These are phyloP conservation scores for Cynopterus sphinx DNA, from an alignment of 2,797 vertebrate species.

Conservation along the genomic window DNA sequence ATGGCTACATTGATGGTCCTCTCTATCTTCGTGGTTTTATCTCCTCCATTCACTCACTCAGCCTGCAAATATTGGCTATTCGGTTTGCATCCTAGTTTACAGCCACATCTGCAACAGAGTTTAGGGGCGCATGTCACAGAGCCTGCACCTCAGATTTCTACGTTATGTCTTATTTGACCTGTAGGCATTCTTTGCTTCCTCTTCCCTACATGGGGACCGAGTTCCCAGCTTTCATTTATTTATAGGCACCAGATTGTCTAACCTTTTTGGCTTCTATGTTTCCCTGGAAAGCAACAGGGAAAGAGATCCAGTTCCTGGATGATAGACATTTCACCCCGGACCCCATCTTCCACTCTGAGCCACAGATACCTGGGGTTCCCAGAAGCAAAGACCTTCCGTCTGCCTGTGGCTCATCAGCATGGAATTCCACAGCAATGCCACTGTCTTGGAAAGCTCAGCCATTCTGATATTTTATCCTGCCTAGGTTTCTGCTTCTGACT, in stretches of 20 bases:
- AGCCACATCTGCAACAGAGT: background rate
- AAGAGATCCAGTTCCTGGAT: background rate
- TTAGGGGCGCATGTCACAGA: background rate
- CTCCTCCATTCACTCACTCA: background rate
- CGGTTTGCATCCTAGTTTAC: background rate
- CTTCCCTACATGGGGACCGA: background rate
- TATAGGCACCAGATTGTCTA: background rate
- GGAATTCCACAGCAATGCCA: background rate
- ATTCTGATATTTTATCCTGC: background rate
- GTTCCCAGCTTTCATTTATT: background rate
- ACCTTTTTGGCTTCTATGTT: background rate
- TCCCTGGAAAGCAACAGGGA: slow-evolving; percentile 43
- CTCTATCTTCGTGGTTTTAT: background rate
- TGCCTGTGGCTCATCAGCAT: background rate
- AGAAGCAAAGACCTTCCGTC: background rate
- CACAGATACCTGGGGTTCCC: background rate
- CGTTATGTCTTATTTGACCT: background rate
- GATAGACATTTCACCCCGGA: background rate
- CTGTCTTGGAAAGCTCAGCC: background rate
- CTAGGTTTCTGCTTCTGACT: background rate
- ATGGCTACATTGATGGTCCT: background rate
- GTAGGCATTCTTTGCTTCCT: background rate
- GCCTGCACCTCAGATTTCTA: background rate
- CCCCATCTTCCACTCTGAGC: background rate
- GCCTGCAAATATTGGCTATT: background rate